A percentile compares a stretch with the other conserved stretches of the same genome.
Conservation (phyloP, 2,888 invertebrate genomes). For the Noctua fimbriata region DNA sequence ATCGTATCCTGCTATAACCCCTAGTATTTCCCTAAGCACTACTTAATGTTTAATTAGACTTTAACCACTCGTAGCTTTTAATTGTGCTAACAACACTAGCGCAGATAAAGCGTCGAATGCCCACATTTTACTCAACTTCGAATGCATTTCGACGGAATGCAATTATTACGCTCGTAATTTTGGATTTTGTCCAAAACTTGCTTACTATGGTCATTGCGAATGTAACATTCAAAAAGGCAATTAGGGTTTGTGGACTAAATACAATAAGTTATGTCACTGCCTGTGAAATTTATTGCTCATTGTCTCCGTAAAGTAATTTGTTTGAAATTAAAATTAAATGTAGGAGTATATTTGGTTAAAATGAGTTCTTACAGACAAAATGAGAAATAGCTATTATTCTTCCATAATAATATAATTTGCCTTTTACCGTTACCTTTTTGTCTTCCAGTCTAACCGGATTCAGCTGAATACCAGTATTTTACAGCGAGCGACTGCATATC, state of each 20-base stretch:
- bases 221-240: conserved; percentile 54
- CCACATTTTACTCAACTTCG: conserved; percentile 80
- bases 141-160: conserved; percentile 79
- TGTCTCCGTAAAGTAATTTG: conserved; percentile 27
- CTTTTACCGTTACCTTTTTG: neutral
- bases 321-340: conserved; percentile 26
- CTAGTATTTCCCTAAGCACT: conserved; percentile 38
- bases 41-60: conserved; percentile 46
- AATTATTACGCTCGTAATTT: conserved; percentile 80
- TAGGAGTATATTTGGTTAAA: conserved; percentile 5
- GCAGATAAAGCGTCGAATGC: conserved; percentile 73
- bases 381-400: neutral
- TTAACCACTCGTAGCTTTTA: conserved; percentile 56
- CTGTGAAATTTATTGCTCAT: conserved; percentile 35
- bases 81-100: conserved; percentile 57
- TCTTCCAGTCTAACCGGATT: too few relatives aligned
- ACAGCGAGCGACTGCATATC: too few relatives aligned
- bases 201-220: conserved; percentile 49
- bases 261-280: conserved; percentile 41
- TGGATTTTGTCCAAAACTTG: conserved; percentile 74
- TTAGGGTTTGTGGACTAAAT: conserved; percentile 54
- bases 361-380: conserved; percentile 1
- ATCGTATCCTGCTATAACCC: conserved; percentile 9
- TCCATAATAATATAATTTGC: neutral
- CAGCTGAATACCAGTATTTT: too few relatives aligned